Percentiles rank a stretch among this genome's conserved stretches.
phyloP scores from a whole-genome alignment of 2,113 vertebrate genomes.

The Balaenoptera acutorostrata region DNA sequence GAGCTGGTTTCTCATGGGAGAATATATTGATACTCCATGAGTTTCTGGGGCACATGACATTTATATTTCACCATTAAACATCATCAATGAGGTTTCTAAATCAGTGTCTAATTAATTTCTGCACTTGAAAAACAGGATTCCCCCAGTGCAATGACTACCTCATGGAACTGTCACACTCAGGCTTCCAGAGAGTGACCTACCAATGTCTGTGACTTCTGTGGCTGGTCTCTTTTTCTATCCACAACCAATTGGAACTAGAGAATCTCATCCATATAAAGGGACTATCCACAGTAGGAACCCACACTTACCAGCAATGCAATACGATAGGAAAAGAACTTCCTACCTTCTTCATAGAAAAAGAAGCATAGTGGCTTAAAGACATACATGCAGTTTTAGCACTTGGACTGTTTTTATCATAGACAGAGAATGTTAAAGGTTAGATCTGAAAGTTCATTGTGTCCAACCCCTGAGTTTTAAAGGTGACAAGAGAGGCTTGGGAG shows the following conservation, averaged over 20 bases:
- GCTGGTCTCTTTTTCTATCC: background rate
- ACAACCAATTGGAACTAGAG: background rate
- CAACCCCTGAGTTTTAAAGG: background rate
- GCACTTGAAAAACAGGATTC: background rate
- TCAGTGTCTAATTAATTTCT: background rate
- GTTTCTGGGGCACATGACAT: background rate
- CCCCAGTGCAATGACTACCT: background rate
- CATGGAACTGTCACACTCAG: background rate
- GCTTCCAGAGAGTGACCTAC: background rate
- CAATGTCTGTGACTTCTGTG: background rate
- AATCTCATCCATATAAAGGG: conserved; percentile 3
- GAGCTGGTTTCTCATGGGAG: background rate
- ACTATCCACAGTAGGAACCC: background rate
- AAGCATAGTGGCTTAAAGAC: background rate
- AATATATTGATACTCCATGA: background rate
- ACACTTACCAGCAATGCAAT: background rate
- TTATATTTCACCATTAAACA: background rate
- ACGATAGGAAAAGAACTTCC: background rate
- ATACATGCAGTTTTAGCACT: background rate
- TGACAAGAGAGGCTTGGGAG: background rate
- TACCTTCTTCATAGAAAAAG: background rate
- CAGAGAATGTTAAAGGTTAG: background rate
- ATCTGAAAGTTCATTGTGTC: background rate
- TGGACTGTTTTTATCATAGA: background rate
- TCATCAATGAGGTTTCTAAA: background rate